Conservation (phyloP, 2,888 invertebrate genomes). For the Polymixis lichenea region DNA sequence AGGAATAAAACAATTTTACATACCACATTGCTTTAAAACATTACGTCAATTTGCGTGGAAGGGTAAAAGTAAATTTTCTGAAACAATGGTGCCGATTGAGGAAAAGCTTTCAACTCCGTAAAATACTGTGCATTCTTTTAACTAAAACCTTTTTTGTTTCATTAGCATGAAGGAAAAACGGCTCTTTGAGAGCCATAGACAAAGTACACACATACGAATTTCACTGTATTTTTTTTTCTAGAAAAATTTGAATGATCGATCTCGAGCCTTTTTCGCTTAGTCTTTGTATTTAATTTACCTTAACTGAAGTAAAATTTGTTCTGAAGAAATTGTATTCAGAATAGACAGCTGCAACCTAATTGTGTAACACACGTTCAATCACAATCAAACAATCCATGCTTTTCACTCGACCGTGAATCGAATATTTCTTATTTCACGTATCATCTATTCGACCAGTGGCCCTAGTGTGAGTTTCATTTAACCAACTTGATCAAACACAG, state of each 20-base stretch:
- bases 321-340: neutral
- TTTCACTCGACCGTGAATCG: too few species aligned
- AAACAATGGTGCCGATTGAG: slow-evolving; percentile 43
- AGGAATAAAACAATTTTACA: slow-evolving; percentile 23
- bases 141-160: slow-evolving; percentile 47
- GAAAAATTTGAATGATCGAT: neutral
- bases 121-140: slow-evolving; percentile 50
- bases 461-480: too few species aligned
- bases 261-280: neutral
- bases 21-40: slow-evolving; percentile 26
- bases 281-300: neutral
- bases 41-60: slow-evolving; percentile 54
- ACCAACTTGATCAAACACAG: too few species aligned
- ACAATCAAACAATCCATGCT: neutral
- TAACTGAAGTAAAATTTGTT: neutral
- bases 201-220: slow-evolving; percentile 1
- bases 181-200: slow-evolving; percentile 16
- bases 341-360: neutral
- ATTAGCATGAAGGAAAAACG: slow-evolving; percentile 40
- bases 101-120: slow-evolving; percentile 79
- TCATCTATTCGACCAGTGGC: neutral
- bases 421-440: neutral
- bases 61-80: slow-evolving; percentile 47
- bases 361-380: neutral
- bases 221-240: slow-evolving; percentile 1